Evolutionary conservation across 2,888 invertebrate species (phyloP).

Genomic region (Orthonychiurus folsomi): DNA sequence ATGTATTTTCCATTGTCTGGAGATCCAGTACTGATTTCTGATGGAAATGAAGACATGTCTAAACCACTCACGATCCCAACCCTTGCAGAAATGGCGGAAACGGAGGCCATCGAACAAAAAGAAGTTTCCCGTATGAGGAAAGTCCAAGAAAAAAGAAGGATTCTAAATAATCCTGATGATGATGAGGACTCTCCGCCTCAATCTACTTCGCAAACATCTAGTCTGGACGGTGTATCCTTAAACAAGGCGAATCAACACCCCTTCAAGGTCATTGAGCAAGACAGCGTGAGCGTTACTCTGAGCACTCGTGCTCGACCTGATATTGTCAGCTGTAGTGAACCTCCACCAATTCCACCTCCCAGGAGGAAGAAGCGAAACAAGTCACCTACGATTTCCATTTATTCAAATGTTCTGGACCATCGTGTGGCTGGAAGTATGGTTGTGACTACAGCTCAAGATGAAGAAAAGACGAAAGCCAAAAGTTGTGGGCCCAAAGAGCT

Average conservation of each 20-base stretch:
- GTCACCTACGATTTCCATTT: conserved; percentile 40
- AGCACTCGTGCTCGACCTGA: conserved; percentile 58
- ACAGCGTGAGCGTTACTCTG: conserved; percentile 76
- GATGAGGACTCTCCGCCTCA: conserved; percentile 18
- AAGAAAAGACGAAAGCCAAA: conserved; percentile 57
- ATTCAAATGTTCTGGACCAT: conserved; percentile 19
- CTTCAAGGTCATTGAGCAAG: conserved; percentile 70
- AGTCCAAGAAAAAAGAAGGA: neutral
- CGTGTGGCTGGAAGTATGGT: neutral
- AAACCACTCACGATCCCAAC: neutral
- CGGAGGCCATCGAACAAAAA: neutral
- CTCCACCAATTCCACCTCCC: conserved; percentile 63
- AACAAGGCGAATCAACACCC: conserved; percentile 40
- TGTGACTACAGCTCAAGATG: conserved; percentile 51
- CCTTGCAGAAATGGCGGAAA: neutral
- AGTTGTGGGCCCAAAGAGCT: conserved; percentile 54
- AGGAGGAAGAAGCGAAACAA: conserved; percentile 53
- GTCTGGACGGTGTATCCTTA: conserved; percentile 60
- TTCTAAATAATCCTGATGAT: neutral
- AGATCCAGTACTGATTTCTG: neutral
- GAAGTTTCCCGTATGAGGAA: neutral
- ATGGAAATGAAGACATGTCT: neutral
- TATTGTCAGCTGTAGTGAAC: conserved; percentile 8
- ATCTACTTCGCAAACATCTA: conserved; percentile 62
- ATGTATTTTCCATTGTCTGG: neutral